phyloP scores from a whole-genome alignment of 2,113 vertebrate genomes.

The Sinocyclocheilus grahami region DNA sequence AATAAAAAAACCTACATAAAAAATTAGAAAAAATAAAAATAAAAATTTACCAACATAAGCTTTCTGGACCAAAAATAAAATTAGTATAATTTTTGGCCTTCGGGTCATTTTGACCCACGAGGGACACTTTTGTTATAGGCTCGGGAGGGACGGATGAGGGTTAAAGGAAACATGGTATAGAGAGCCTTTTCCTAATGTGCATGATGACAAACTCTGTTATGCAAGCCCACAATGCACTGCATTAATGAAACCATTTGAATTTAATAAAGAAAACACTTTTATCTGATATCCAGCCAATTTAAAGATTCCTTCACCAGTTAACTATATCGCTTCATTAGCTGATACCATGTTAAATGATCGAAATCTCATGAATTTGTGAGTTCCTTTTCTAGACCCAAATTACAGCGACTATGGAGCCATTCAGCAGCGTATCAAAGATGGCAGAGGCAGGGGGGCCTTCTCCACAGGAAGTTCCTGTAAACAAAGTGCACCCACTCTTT shows the following conservation, averaged over 20 bases:
- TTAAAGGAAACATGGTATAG: neutral
- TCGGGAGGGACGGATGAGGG: too few relatives aligned
- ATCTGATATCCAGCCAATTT: slow-evolving; percentile 10
- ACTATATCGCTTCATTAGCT: neutral
- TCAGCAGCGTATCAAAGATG: slow-evolving; percentile 38
- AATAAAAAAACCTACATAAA: too few relatives aligned
- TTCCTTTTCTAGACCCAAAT: slow-evolving; percentile 30
- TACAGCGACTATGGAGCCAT: slow-evolving; percentile 1
- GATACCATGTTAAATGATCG: neutral
- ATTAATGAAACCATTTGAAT: neutral
- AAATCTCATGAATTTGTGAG: slow-evolving; percentile 13
- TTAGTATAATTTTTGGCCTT: too few relatives aligned
- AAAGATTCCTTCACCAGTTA: neutral
- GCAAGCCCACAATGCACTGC: neutral
- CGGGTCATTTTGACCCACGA: too few relatives aligned
- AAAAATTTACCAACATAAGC: too few relatives aligned
- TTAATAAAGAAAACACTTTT: slow-evolving; percentile 1
- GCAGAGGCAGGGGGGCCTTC: slow-evolving; percentile 71
- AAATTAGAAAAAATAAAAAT: too few relatives aligned
- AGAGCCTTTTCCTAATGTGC: neutral
- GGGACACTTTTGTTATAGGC: too few relatives aligned
- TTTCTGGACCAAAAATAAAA: too few relatives aligned
- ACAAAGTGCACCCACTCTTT: slow-evolving; percentile 82
- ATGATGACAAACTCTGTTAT: neutral
- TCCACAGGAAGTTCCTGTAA: slow-evolving; percentile 80